Base-by-base conservation (phyloP, 2,797 vertebrate genomes). In the Xenopus petersii region DNA sequence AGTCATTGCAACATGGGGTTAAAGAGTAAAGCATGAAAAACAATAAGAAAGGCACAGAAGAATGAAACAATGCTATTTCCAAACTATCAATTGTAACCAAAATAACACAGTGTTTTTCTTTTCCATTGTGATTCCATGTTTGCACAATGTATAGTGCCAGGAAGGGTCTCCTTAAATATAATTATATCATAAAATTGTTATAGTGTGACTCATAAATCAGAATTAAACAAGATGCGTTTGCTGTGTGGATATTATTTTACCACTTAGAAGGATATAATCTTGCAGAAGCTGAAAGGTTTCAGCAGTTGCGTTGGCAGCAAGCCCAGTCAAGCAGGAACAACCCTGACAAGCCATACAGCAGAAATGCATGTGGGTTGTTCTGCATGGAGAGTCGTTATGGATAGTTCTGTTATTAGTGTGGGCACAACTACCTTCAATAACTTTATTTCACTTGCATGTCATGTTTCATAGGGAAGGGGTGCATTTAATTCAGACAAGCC, bases 181-280 rank as follows among this genome's bases (percentile, higher is more conserved):
- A 75, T 70, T 64, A 54, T 26, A 78, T 48, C 12, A 69, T 15
- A 21, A 73, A 71, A 21, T 78, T 79, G 79, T 64, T 69, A 63
- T 67, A n/a, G 71, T 42, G 64, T 21, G 21, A 59, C 51, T 17
- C 0, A 0, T 42, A 58, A 51, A 72, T 1, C 71, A 46, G 48
- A 82, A 73, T 73, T 77, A 82, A 75, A 17, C 11, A 75, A 74
- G 70, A 80, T 55, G 13, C 30, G 76, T 74, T 61, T 10, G 60
- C 56, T 80, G 84, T 80, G 1, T 46, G 21, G 82, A 4, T 26
- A 67, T 63, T 81, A 81, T 82, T 74, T 77, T 81, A 69, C 51
- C 48, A 71, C 47, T 67, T 71, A 73, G 48, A 70, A 12, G 74
- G 81, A 71, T 63, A 82, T 73, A 81, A 73, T 15, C 36, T 42